phyloP scores from a whole-genome alignment of 2,888 invertebrate genomes.

The Drosophila suboccidentalis region DNA sequence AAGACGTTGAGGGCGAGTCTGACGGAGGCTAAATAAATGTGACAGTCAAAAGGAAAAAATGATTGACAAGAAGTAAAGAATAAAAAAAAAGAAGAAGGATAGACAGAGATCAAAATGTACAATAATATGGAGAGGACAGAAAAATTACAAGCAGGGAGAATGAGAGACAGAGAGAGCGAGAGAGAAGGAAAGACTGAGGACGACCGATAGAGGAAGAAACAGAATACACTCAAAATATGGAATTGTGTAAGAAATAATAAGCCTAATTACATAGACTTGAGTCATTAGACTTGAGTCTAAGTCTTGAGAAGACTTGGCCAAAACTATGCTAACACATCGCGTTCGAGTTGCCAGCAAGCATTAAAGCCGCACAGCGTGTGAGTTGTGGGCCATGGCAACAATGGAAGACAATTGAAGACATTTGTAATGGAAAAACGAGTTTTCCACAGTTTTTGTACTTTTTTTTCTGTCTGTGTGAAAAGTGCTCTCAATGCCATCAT shows the following conservation, averaged over 20 bases:
- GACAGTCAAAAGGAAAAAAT: no score
- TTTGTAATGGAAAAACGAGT: conserved; percentile 36
- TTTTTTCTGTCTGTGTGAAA: neutral
- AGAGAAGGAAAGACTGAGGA: no score
- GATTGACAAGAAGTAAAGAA: no score
- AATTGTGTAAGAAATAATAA: conserved; percentile 28
- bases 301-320: conserved; percentile 10
- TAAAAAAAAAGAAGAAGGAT: neutral
- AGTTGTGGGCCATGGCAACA: conserved; percentile 15
- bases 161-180: no score
- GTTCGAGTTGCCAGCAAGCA: neutral
- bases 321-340: conserved; percentile 5
- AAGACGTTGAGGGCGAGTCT: neutral
- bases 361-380: conserved; percentile 14
- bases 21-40: no score
- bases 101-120: neutral
- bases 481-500: conserved; percentile 35
- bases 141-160: neutral
- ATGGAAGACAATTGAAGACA: conserved; percentile 39
- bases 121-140: neutral
- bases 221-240: neutral
- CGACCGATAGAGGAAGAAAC: no score
- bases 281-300: neutral
- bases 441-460: conserved; percentile 21
- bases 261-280: conserved; percentile 1